Conservation (phyloP, 2,113 vertebrate species). For the Ornithorhynchus anatinus region DNA sequence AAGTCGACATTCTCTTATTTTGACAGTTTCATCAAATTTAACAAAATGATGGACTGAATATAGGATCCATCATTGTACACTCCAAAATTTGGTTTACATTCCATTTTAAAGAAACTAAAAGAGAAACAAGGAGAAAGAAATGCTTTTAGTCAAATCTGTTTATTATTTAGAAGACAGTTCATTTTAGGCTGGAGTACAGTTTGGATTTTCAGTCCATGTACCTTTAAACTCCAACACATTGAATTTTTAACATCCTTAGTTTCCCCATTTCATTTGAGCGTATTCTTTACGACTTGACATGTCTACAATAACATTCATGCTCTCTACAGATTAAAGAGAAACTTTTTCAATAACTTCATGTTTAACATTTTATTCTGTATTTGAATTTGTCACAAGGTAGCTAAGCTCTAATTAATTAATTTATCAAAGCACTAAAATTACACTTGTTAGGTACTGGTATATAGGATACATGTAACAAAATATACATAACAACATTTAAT, state of each 20-base stretch:
- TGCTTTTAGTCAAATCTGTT: neutral
- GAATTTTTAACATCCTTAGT: neutral
- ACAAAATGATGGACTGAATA: neutral
- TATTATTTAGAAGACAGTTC: neutral
- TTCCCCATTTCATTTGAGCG: neutral
- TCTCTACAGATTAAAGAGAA: neutral
- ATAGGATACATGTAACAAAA: slow-evolving; percentile 63
- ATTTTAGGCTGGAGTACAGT: neutral
- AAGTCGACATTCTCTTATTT: neutral
- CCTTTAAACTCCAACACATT: neutral
- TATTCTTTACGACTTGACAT: neutral
- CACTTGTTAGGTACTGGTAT: slow-evolving; percentile 27
- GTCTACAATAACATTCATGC: neutral
- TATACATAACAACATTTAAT: slow-evolving; percentile 57
- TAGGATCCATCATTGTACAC: neutral
- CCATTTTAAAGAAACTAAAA: neutral
- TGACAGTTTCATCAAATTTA: neutral
- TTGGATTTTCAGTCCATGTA: neutral
- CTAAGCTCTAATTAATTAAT: slow-evolving; percentile 14
- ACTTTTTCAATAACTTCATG: neutral
- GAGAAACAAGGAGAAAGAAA: neutral
- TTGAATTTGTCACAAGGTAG: slow-evolving; percentile 30
- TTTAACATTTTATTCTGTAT: neutral
- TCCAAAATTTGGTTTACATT: neutral
- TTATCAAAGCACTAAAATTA: slow-evolving; percentile 61